Conservation (phyloP, 2,888 invertebrate genomes). For the Zeuzera pyrina region DNA sequence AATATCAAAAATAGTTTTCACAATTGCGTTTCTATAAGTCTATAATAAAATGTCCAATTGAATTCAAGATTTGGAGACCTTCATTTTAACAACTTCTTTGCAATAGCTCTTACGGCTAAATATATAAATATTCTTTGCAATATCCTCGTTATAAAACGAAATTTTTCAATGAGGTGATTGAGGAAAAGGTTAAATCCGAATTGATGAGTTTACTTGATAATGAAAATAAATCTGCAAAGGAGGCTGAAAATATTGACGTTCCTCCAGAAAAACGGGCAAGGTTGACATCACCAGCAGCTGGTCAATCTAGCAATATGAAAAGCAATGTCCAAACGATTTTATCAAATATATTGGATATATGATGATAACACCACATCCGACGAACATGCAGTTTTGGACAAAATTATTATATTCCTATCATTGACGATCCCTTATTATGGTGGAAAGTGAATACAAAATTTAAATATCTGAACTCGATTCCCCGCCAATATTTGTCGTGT, state of each 20-base stretch:
- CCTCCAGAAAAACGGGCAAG: neutral
- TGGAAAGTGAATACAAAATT: slow-evolving; percentile 1
- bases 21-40: too few relatives aligned
- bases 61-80: slow-evolving; percentile 4
- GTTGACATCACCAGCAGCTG: neutral
- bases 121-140: too few relatives aligned
- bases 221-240: neutral
- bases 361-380: neutral
- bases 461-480: neutral
- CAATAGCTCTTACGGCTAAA: too few relatives aligned
- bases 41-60: too few relatives aligned
- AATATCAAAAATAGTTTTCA: too few relatives aligned
- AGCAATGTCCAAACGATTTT: neutral
- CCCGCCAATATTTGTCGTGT: neutral
- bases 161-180: slow-evolving; percentile 1
- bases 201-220: neutral
- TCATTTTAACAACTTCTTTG: slow-evolving; percentile 1
- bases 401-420: neutral
- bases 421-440: slow-evolving; percentile 1
- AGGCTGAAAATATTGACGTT: neutral
- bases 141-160: slow-evolving; percentile 2
- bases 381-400: neutral
- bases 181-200: slow-evolving; percentile 1
- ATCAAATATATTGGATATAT: neutral
- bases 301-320: neutral